Base-by-base conservation (phyloP, 2,797 vertebrate species). In the Percopsis omiscomaycus region DNA sequence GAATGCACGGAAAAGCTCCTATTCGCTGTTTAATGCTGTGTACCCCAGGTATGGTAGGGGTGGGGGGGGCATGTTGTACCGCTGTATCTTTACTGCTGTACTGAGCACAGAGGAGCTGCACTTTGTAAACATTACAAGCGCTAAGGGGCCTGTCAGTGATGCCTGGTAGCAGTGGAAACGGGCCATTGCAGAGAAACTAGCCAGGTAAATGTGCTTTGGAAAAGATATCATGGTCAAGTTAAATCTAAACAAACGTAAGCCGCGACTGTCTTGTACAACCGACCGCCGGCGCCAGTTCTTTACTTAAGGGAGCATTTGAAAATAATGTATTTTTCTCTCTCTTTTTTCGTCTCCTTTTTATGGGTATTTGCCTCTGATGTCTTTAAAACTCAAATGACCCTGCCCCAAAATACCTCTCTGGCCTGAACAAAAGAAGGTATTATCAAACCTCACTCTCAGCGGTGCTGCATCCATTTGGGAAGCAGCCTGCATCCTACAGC, bases 401-500 rank as follows among this genome's bases (percentile, higher is more conserved):
- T 11, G 62, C 74, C 75, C 74, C 64, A 51, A 51, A 58, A 59
- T 28, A 57, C 32, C 68, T 77, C 78, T 81, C 79, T 75, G 13
- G 64, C 75, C 85, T 68, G 84, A 86, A 89, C 86, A 89, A 86
- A 89, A 84, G 85, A 52, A 78, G 70, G 79, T 83, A 81, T 89
- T 86, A 86, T 88, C 85, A 87, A 87, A 83, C 85, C 83, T 84
- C 79, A 68, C 81, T 89, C 83, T 85, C 84, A 80, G 84, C 85
- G 82, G 83, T 69, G 84, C 81, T 79, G 75, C 81, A 87, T 87
- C 88, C 86, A 88, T 90, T 90, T 89, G 87, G 88, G 90, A 90
- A 91, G 90, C 88, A 88, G 89, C 88, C 86, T 86, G 89, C 87
- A 84, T 89, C 89, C 88, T 89, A 87, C 86, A 89, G 90, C 88